Percentiles rank a stretch among this genome's conserved stretches.
These are phyloP conservation scores for Eustalomyia histrio DNA, from an alignment of 2,888 invertebrate species.

Conservation along the genomic window DNA sequence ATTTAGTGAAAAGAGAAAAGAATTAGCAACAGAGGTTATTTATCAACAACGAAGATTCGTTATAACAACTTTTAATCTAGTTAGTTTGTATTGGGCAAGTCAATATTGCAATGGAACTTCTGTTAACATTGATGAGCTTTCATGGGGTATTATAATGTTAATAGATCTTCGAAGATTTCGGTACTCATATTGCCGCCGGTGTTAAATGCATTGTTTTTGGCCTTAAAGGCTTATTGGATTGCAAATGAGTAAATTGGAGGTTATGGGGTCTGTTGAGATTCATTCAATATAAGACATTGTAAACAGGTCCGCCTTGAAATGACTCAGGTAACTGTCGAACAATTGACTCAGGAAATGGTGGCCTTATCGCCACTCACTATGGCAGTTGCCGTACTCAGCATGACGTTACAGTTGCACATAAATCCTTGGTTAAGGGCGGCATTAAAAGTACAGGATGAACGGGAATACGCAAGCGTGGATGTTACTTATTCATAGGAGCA, in stretches of 20 bases:
- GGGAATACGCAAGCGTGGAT: conserved; percentile 31
- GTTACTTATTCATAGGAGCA: conserved; percentile 33
- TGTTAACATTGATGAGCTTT: conserved; percentile 74
- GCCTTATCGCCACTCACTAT: conserved; percentile 84
- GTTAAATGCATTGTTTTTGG: conserved; percentile 76
- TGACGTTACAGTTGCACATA: conserved; percentile 87
- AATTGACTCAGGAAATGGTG: conserved; percentile 77
- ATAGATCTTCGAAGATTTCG: conserved; percentile 76
- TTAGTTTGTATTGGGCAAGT: conserved; percentile 81
- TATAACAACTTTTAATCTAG: conserved; percentile 86
- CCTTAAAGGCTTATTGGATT: no score
- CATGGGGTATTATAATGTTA: conserved; percentile 71
- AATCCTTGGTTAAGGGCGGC: conserved; percentile 83
- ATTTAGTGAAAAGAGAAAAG: conserved; percentile 83
- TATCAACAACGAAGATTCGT: conserved; percentile 84
- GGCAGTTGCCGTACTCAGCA: conserved; percentile 84
- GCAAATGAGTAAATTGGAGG: conserved; percentile 80
- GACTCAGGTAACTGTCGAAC: conserved; percentile 71
- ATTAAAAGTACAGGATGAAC: conserved; percentile 71
- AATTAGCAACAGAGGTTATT: conserved; percentile 85
- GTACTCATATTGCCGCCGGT: conserved; percentile 80
- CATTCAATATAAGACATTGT: conserved; percentile 80
- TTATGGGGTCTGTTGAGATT: conserved; percentile 82
- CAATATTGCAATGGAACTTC: conserved; percentile 71
- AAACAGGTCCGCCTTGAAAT: conserved; percentile 71